These are phyloP conservation scores for Hipposideros armiger DNA, from an alignment of 2,113 vertebrate species.

Conservation along the genomic window DNA sequence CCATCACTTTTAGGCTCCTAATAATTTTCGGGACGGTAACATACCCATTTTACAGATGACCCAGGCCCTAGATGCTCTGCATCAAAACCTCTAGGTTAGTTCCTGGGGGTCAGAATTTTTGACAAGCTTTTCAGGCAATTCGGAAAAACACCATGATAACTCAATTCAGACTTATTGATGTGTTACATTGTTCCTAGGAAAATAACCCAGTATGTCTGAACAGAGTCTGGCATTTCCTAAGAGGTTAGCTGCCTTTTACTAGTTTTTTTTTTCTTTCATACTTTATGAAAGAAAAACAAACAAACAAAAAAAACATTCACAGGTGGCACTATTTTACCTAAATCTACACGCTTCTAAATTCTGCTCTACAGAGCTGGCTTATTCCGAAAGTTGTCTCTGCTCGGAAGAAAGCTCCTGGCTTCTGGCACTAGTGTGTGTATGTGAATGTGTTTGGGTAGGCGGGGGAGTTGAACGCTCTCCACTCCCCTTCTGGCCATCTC, in stretches of 20 bases:
- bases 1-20: neutral
- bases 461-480: neutral
- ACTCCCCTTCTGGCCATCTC: conserved; percentile 49
- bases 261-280: conserved; percentile 17
- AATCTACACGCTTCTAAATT: conserved; percentile 42
- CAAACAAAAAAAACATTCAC: neutral
- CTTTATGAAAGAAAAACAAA: neutral
- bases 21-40: neutral
- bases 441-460: neutral
- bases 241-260: conserved; percentile 2
- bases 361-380: conserved; percentile 17
- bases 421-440: neutral
- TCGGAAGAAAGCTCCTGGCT: conserved; percentile 45
- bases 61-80: neutral
- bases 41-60: neutral
- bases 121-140: conserved; percentile 18
- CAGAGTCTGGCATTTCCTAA: neutral
- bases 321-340: conserved; percentile 46
- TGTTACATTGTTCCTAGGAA: conserved; percentile 43
- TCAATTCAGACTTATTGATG: conserved; percentile 32
- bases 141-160: conserved; percentile 1
- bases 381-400: neutral
- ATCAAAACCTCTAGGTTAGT: neutral
- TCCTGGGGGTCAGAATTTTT: neutral
- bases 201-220: neutral